Evolutionary conservation across 2,113 vertebrate genomes (phyloP).

Genomic region (Prolemur simus): DNA sequence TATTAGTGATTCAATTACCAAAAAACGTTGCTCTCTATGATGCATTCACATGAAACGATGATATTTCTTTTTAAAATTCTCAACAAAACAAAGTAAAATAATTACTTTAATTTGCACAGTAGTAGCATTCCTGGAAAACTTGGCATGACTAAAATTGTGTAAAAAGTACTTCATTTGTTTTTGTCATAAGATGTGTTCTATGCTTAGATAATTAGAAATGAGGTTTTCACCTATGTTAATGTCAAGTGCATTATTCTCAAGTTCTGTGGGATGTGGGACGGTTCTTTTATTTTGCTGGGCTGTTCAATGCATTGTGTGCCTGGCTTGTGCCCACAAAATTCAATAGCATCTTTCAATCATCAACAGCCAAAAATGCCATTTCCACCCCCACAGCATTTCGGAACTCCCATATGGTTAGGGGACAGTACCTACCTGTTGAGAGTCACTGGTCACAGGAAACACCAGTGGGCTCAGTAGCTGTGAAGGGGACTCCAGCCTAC

Average conservation of each 20-base stretch:
- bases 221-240: background rate
- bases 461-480: background rate
- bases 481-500: background rate
- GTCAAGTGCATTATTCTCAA: background rate
- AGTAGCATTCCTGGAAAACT: background rate
- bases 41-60: background rate
- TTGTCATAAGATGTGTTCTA: background rate
- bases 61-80: background rate
- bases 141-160: background rate
- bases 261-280: background rate
- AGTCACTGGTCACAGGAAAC: background rate
- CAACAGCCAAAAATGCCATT: background rate
- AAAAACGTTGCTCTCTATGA: background rate
- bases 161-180: background rate
- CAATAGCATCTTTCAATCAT: background rate
- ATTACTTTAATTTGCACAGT: background rate
- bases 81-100: background rate
- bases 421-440: background rate
- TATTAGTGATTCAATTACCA: background rate
- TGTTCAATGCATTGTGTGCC: background rate
- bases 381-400: background rate
- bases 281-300: background rate
- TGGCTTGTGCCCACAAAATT: background rate
- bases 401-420: background rate
- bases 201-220: background rate